Conservation (phyloP, 1,140 invertebrate genomes). For the Hirudo medicinalis region DNA sequence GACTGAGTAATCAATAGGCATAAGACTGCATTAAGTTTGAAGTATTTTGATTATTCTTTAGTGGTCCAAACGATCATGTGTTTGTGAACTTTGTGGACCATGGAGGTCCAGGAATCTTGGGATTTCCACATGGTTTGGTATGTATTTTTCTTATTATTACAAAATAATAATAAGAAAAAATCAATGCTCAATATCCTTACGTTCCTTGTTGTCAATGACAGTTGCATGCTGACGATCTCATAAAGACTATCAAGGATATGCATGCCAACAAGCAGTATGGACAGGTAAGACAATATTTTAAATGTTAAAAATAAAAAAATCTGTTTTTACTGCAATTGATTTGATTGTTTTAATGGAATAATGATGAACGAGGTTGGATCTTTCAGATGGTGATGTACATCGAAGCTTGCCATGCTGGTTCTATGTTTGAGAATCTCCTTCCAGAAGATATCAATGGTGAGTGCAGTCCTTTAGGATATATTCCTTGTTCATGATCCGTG, state of each 20-base stretch:
- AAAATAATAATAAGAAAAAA: too few species aligned
- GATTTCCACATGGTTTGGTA: constrained; percentile 44
- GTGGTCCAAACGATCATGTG: constrained; percentile 49
- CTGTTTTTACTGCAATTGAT: neutral
- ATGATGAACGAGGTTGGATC: constrained; percentile 6
- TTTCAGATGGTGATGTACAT: constrained; percentile 51
- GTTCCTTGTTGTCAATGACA: constrained; percentile 27
- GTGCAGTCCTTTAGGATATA: constrained; percentile 20
- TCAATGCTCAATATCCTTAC: neutral
- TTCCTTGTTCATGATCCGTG: too few species aligned
- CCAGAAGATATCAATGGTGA: constrained; percentile 47
- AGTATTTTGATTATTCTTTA: constrained; percentile 29
- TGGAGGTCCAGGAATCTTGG: constrained; percentile 49
- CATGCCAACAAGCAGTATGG: constrained; percentile 41
- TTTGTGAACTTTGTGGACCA: constrained; percentile 58
- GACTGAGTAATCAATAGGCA: too few species aligned
- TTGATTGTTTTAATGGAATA: constrained; percentile 8
- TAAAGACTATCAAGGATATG: constrained; percentile 44
- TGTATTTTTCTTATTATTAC: too few species aligned
- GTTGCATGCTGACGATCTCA: constrained; percentile 41
- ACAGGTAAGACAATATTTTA: constrained; percentile 31
- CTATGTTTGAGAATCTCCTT: constrained; percentile 53
- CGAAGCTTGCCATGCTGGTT: constrained; percentile 56
- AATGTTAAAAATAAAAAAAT: neutral
- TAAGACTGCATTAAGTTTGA: too few species aligned